Evolutionary conservation across 1,140 invertebrate species (phyloP), one percentile per base, ranked within the genome.

Genomic region (Subanguina moxae): DNA sequence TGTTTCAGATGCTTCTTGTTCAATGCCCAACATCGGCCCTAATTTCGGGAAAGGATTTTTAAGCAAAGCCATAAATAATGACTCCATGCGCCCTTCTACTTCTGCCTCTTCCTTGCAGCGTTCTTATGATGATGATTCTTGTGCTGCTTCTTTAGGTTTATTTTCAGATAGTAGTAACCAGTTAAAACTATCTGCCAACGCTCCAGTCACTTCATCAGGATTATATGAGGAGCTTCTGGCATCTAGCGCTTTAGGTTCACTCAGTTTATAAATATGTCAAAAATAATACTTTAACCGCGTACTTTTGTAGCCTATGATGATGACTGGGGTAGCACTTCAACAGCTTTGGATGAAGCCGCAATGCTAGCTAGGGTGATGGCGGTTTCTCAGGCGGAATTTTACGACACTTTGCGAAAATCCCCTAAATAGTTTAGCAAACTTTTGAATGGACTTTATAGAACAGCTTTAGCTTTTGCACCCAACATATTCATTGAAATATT

Each of bases 331-430:
- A 23, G 57, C 13, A 28, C 63, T 21, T 65, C 42, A 17, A 28
- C 28, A 21, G 48, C 48, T 1, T 13, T 38, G 13, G 75, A 73
- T 56, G 71, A 73, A 27, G 52, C 42, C n/a, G 66, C 59, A 19
- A 61, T 77, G 25, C 27, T 73, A 27, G 68, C 71, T 23, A 25
- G 71, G 38, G 71, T 56, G 1, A 30, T 73, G 45, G 76, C 75
- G 8, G 75, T 73, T 42, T 72, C 66, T 15, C 74, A 76, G 43
- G 75, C 77, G 43, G 74, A 73, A 46, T 72, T 78, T n/a, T 75
- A 78, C 28, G 64, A 74, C 17, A 56, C 25, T 1, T 42, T 74
- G 30, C 7, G 73, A 46, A 78, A 77, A 56, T 45, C 42, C 8
- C 70, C 42, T 7, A 38, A 28, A 43, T 73, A 11, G 15, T 27